phyloP scores from a whole-genome alignment of 2,113 vertebrate genomes.

The Pachycephala philippinensis region DNA sequence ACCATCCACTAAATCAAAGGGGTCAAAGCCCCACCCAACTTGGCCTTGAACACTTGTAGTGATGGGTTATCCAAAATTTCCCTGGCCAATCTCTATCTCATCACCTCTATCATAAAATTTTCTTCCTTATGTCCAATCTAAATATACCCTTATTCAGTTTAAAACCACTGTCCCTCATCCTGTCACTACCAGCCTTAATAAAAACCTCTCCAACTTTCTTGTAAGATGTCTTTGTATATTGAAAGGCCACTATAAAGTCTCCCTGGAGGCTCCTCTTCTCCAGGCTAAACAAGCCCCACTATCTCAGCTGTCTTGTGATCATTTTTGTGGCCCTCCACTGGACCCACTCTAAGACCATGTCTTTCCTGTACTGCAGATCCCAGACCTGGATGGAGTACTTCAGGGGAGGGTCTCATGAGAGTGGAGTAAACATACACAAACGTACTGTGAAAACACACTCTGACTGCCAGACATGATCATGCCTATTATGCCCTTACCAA shows the following conservation, averaged over 20 bases:
- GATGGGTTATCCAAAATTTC: background rate
- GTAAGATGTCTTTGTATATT: background rate
- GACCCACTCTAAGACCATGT: background rate
- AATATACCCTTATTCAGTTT: background rate
- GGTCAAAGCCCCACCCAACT: rapidly evolving
- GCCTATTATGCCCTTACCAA: background rate
- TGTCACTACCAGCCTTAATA: background rate
- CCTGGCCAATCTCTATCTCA: background rate
- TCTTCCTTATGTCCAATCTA: background rate
- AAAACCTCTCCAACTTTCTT: background rate
- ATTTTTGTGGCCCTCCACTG: background rate
- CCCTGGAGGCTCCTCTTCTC: background rate
- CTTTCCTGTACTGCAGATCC: background rate
- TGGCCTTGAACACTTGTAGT: background rate
- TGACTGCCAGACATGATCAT: background rate
- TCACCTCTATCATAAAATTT: background rate
- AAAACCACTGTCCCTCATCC: background rate
- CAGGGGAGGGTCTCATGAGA: background rate
- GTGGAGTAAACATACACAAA: background rate
- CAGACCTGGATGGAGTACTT: background rate
- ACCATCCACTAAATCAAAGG: background rate
- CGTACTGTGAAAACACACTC: background rate
- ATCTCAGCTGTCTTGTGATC: background rate
- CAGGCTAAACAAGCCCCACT: rapidly evolving
- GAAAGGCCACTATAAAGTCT: background rate